A percentile compares a stretch with the other conserved stretches of the same genome.
Conservation (phyloP, 2,797 vertebrate species). For the Phyllotis vaccarum region DNA sequence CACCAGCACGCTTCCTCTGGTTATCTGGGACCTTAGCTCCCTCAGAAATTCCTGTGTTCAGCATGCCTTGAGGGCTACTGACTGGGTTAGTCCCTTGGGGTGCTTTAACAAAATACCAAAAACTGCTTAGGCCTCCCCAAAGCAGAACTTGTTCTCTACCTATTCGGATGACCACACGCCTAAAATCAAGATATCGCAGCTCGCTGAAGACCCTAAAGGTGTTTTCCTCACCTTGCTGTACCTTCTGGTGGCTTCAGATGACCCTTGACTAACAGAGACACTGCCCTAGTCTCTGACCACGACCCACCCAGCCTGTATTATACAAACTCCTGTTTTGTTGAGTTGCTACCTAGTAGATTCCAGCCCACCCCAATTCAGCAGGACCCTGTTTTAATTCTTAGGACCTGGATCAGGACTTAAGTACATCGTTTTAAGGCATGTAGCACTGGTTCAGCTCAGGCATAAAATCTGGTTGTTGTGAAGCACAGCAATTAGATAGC, state of each 20-base stretch:
- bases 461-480: neutral
- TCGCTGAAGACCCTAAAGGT: neutral
- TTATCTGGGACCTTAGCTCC: neutral
- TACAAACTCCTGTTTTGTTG: neutral
- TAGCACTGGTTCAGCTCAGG: neutral
- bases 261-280: rapidly evolving
- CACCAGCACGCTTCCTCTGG: neutral
- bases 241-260: too few species aligned
- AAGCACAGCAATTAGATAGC: neutral
- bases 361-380: too few species aligned
- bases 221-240: neutral
- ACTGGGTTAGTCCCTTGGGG: rapidly evolving
- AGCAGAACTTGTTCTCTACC: neutral
- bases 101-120: neutral
- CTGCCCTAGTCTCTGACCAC: too few species aligned
- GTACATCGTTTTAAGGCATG: too few species aligned
- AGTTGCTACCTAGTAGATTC: neutral
- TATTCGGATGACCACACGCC: neutral
- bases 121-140: rapidly evolving
- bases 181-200: too few species aligned
- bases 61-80: neutral
- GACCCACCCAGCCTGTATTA: neutral
- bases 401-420: neutral
- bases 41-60: neutral
- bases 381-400: rapidly evolving